Conservation (phyloP, 2,113 vertebrate species). For the Corydoras sp. region DNA sequence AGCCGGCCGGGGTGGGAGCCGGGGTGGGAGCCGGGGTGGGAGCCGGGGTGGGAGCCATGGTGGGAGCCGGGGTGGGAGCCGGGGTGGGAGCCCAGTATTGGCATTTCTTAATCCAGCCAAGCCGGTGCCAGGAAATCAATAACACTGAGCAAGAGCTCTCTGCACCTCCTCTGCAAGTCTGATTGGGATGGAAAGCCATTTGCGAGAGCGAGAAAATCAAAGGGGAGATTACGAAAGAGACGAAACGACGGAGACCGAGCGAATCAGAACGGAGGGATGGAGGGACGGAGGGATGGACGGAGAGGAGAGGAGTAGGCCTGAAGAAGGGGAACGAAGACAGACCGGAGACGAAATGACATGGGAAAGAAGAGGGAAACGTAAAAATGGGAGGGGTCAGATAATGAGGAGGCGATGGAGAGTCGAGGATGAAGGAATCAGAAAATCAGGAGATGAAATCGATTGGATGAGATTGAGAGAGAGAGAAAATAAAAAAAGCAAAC, state of each 20-base stretch:
- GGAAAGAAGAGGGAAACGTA: neutral
- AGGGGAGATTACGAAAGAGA: neutral
- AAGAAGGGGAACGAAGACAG: neutral
- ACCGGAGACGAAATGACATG: neutral
- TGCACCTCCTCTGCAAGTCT: constrained; percentile 45
- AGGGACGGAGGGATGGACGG: neutral
- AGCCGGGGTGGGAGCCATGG: constrained; percentile 88
- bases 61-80: too few relatives aligned
- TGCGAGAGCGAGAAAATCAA: neutral
- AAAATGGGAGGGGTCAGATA: neutral
- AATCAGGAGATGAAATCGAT: neutral
- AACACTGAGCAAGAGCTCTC: constrained; percentile 42
- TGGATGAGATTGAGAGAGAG: neutral
- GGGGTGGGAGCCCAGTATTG: constrained; percentile 90
- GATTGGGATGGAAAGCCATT: neutral
- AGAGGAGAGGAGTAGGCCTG: neutral
- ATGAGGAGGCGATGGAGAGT: too few relatives aligned
- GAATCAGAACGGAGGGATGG: neutral
- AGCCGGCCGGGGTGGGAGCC: constrained; percentile 64
- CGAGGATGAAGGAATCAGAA: neutral
- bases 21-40: constrained; percentile 69
- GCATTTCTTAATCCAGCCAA: constrained; percentile 94
- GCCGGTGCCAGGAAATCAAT: constrained; percentile 91
- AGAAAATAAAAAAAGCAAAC: constrained; percentile 64
- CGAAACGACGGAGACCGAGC: neutral